Conservation (phyloP, 2,797 vertebrate species). For the Hirundo rustica region DNA sequence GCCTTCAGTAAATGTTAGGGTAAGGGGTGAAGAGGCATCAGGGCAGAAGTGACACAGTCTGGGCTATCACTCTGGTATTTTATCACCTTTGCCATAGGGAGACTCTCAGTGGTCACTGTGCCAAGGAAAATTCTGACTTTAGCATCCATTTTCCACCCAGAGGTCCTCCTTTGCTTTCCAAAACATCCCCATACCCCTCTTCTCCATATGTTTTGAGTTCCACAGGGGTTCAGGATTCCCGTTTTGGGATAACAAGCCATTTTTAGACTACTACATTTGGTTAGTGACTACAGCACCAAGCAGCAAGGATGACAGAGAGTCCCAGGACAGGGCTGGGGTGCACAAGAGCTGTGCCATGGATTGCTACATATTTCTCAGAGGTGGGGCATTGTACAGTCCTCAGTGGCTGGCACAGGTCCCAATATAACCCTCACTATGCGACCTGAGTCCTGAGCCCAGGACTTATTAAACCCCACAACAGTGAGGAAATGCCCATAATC, state of each 20-base stretch:
- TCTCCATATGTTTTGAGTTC: not conserved
- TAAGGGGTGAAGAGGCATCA: not conserved
- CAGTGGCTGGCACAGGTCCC: not conserved
- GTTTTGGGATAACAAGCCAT: not conserved
- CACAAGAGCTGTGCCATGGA: not conserved
- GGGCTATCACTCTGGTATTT: not conserved
- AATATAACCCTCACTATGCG: accelerated
- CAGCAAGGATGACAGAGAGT: not conserved
- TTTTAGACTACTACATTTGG: not conserved
- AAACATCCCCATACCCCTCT: not conserved
- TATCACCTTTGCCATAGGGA: not conserved
- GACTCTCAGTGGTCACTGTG: not conserved
- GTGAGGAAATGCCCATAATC: not conserved
- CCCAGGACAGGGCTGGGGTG: not conserved
- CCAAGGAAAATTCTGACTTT: not conserved
- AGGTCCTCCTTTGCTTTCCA: not conserved
- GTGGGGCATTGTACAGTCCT: not conserved
- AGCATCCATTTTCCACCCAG: not conserved
- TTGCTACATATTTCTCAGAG: accelerated
- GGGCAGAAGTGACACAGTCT: not conserved
- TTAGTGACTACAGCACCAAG: not conserved
- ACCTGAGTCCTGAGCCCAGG: not conserved
- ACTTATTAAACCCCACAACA: not conserved
- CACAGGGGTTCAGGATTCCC: not conserved
- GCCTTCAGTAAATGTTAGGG: not conserved